Evolutionary conservation across 2,113 vertebrate species (phyloP), one percentile per base, ranked within the genome.

Genomic region (Accipiter cooperii): DNA sequence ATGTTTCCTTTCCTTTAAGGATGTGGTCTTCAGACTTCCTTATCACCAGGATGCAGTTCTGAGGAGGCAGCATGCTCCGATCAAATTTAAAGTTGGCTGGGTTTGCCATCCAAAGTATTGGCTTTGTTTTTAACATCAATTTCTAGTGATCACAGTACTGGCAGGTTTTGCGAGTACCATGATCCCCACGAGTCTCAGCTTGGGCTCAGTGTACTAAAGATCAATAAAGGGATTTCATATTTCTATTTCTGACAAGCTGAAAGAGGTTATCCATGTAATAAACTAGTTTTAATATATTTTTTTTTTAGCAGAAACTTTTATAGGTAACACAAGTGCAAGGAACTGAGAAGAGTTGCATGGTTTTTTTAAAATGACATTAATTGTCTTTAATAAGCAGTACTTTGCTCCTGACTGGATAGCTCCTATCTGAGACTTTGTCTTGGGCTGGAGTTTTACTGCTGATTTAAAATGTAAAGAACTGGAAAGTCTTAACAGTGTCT

Each of bases 341-440:
- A 93, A 86, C 22, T 86, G 47, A 60, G 73, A 96, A 91, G 44
- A 79, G 12, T 40, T 84, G 24, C 15, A 46, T 34, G 7, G 4
- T 73, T 16, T 84, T 96, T 91, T 79, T 77, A 64, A 93, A 92
- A 90, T 63, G 60, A 63, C 26, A 84, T 60, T 93, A 70, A 65
- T 87, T 87, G 91, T 54, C 38, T 97, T 93, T 84, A 89, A 70
- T 81, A 92, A 91, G 33, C 29, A 84, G 24, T 87, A 60, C 69
- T 94, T 95, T 46, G 24, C 60, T 89, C 29, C 86, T 93, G 64
- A 64, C 60, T 81, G 80, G 38, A 29, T 93, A 64, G 51, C 25
- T 93, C 22, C 57, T 91, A 54, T 92, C 60, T 84, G 88, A 96
- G 92, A 95, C 94, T 96, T 96, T 95, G 78, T 87, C 55, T 95